Evolutionary conservation across 2,113 vertebrate species (phyloP), one percentile per base, ranked within the genome.

Genomic region (Hymenochirus boettgeri): DNA sequence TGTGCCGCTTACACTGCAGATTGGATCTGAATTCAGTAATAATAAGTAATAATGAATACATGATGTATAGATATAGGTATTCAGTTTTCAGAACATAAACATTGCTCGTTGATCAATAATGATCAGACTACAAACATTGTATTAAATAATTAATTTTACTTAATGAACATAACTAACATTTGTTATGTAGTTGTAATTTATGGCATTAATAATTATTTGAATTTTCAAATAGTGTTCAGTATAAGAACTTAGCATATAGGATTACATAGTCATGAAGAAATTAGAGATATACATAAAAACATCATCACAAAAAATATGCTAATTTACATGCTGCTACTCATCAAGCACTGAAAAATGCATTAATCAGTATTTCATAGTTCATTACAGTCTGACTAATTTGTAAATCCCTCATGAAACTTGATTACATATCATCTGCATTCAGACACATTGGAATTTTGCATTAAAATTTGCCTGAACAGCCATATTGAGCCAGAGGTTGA

Each of bases 361-460:
- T 89, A 89, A 90, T 90, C 87, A 89, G 83, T 82, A 87, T 90
- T 90, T 90, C 89, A 90, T 90, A 90, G 86, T 85, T 90, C 88
- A 90, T 89, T 90, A 90, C 88, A 81, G 85, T 75, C 85, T 84
- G 84, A 86, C 85, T 90, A 88, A 90, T 90, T 90, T 85, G 88
- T 77, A 88, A 89, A 89, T 90, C 82, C 82, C 81, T 90, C 87
- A 89, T 86, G 82, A 85, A 88, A 89, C 89, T 89, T 89, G 87
- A 90, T 90, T 89, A 88, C 81, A 80, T 84, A 85, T 88, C 89
- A 79, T 82, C 78, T 59, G 70, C 72, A 73, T 76, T 82, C 86
- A 88, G 86, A 89, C 80, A 79, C 88, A 90, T 88, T 85, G 82
- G 80, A 66, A 79, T 85, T 84, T 87, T 86, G 81, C 88, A 82